Evolutionary conservation across 2,797 vertebrate genomes (phyloP), one percentile per base, ranked within the genome.

Genomic region (Brachyalestes nurse): DNA sequence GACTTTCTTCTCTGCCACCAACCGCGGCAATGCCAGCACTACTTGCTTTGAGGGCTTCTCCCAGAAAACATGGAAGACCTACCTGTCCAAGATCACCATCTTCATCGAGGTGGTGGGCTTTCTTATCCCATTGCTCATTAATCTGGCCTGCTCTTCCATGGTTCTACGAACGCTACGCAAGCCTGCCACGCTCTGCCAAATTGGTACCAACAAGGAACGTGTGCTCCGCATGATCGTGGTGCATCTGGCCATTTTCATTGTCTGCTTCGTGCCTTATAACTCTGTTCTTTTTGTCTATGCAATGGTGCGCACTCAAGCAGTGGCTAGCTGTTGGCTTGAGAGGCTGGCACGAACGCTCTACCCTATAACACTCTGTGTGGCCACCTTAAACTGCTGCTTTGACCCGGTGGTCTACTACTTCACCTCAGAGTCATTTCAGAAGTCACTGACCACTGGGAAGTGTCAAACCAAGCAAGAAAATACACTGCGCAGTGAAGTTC

Each of bases 71-170:
- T 99, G 98, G 98, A 97, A 94, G 92, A 99, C 95, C 47, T 99
- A 99, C 81, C 90, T 99, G 86, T 99, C 98, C 13, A 99, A 98
- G 93, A 99, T 99, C 90, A 99, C 98, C 72, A 99, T 99, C 89
- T 99, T 99, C 88, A 99, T 99, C 28, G 98, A 99, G 94, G 95
- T 98, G 83, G 97, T 99, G 61, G 98, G 98, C 0, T 99, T 99
- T 89, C 95, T 99, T 57, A 95, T 98, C 67, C 97, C 97, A 17
- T 89, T 99, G 83, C 90, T 98, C 64, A 91, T 96, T 86, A 99
- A 99, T 90, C 94, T 99, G 70, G 95, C 96, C 0, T 99, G 98
- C 83, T 98, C 97, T 19, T 99, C 96, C 0, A 86, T 99, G 90
- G 97, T 99, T 77, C 93, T 99, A 71, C 93, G 96, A 88, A 99